Evolutionary conservation across 1,140 invertebrate genomes (phyloP), one percentile per base, ranked within the genome.

Genomic region (Bathynomus jamesi): DNA sequence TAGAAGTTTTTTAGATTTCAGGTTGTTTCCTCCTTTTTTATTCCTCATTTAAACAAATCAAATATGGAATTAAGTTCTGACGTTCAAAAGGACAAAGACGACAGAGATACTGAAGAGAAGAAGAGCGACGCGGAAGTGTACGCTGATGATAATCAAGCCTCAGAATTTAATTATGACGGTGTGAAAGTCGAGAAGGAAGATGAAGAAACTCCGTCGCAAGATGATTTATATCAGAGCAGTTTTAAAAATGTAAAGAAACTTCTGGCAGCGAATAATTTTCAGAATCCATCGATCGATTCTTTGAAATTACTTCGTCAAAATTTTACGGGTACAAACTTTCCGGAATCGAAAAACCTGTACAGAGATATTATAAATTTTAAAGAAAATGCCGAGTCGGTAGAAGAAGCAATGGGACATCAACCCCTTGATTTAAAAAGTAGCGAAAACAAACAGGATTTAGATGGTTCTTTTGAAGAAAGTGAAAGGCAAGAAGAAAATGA

Each of bases 1-100:
- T 11, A 72, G 77, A 61, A 77, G 77, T 67, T 46, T 77, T 53
- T 53, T 53, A 53, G 25, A 78, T 67, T 32, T 7, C 21, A 53
- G 40, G 66, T 8, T 68, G 65, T 11, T 67, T 69, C n/a, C 32
- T 65, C 28, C 75, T 67, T 25, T 70, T 65, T 67, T 67, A 8
- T 69, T 67, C 4, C 60, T 25, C 3, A 53, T 67, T 11, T 13
- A 66, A 3, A 21, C 60, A 53, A 66, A 28, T 63, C 31, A 65
- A 62, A 73, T 73, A n/a, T 28, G n/a, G 25, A 29, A 25, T 11
- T 29, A 64, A 17, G 61, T 40, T 53, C 40, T 21, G 40, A n/a
- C 17, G 31, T 28, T 40, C n/a, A 60, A 3, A 67, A 71, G 5
- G 60, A 69, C 63, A 65, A 71, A 69, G 40, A 53, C n/a, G n/a